These are phyloP conservation scores for Todiramphus chloris DNA, from an alignment of 2,113 vertebrate species.

Conservation along the genomic window DNA sequence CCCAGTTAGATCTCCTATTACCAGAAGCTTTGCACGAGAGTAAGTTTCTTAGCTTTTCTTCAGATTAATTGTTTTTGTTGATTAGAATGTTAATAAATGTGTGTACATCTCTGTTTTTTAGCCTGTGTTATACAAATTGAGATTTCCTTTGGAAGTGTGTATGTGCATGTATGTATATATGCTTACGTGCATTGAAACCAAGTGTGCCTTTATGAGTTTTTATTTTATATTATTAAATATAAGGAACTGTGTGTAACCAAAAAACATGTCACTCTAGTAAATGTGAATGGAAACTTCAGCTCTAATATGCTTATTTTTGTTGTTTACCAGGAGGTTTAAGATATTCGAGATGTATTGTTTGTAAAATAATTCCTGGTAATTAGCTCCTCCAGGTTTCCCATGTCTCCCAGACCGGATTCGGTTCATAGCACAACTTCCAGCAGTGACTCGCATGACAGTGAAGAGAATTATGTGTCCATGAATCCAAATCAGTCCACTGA, in stretches of 20 bases:
- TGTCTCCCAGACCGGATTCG: constrained; percentile 90
- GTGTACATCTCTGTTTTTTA: neutral
- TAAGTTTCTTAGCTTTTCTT: constrained; percentile 78
- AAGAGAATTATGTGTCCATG: constrained; percentile 98
- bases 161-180: neutral
- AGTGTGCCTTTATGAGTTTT: neutral
- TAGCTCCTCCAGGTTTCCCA: constrained; percentile 93
- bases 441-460: constrained; percentile 96
- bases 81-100: neutral
- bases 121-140: neutral
- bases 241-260: neutral
- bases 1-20: constrained; percentile 95
- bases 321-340: constrained; percentile 41
- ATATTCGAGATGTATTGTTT: constrained; percentile 42
- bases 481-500: constrained; percentile 91
- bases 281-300: neutral
- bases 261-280: neutral
- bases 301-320: constrained; percentile 18
- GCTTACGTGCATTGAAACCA: neutral
- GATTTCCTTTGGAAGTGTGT: neutral
- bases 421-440: constrained; percentile 98
- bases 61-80: neutral
- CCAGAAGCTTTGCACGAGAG: constrained; percentile 96
- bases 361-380: constrained; percentile 80
- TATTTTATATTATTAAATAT: neutral